A percentile compares a stretch with the other conserved stretches of the same genome.
Conservation (phyloP, 2,888 invertebrate genomes). For the Omphaloscelis lunosa region DNA sequence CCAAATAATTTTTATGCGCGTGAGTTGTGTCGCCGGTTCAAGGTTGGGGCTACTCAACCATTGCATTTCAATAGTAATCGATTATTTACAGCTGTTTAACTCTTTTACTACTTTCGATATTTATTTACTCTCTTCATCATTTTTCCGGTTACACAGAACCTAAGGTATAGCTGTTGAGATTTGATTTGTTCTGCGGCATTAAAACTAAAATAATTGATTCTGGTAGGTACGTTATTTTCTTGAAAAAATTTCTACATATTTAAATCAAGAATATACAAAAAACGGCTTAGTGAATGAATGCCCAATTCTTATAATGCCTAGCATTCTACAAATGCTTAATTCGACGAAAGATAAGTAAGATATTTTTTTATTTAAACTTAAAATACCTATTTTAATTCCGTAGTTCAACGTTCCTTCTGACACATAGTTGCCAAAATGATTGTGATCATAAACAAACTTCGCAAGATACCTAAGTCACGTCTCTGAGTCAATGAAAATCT, state of each 20-base stretch:
- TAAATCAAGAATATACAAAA: background rate
- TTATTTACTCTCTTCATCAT: slow-evolving; percentile 2
- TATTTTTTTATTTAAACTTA: background rate
- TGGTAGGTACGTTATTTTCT: background rate
- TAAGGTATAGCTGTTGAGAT: background rate
- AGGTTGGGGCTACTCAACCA: slow-evolving; percentile 72
- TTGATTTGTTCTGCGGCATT: background rate
- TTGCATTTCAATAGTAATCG: slow-evolving; percentile 57
- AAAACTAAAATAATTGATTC: background rate
- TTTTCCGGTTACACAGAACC: slow-evolving; percentile 1
- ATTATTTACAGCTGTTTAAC: slow-evolving; percentile 21
- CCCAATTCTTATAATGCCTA: too few species aligned
- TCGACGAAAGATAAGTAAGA: too few species aligned
- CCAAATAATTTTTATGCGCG: slow-evolving; percentile 60
- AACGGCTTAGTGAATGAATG: too few species aligned
- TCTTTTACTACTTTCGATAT: slow-evolving; percentile 36
- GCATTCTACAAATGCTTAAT: too few species aligned
- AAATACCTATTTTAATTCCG: background rate
- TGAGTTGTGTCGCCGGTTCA: slow-evolving; percentile 66
- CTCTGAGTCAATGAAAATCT: background rate
- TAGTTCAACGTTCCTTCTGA: too few species aligned
- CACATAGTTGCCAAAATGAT: background rate
- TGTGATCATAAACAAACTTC: background rate
- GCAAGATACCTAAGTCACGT: too few species aligned
- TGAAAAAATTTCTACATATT: too few species aligned